Conservation (phyloP, 2,113 vertebrate genomes). For the Heteronetta atricapilla region DNA sequence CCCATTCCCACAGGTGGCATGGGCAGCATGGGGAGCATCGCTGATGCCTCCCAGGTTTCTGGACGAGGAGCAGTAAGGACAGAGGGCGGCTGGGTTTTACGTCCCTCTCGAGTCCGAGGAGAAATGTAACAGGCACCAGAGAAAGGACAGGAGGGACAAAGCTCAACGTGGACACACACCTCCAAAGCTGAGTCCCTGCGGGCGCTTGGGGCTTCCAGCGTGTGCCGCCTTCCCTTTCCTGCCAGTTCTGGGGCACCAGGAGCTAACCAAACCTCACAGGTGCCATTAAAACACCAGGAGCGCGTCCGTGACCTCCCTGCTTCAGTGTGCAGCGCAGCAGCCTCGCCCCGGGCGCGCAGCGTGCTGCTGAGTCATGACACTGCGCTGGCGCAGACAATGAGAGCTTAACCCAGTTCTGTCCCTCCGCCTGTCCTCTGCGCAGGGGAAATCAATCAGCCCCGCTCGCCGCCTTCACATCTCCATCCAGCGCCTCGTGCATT, state of each 20-base stretch:
- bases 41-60: not conserved
- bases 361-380: slow-evolving; percentile 50
- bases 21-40: slow-evolving; percentile 25
- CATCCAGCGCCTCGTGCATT: not conserved
- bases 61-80: not conserved
- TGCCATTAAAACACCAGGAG: not conserved
- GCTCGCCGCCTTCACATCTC: not conserved
- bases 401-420: slow-evolving; percentile 61
- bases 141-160: not conserved
- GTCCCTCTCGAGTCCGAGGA: not conserved
- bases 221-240: too few species aligned
- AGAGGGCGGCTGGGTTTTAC: fast-evolving
- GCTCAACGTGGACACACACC: fast-evolving
- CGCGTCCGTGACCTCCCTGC: not conserved
- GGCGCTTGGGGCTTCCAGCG: not conserved
- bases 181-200: not conserved
- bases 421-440: slow-evolving; percentile 43
- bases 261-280: not conserved
- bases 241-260: fast-evolving
- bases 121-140: not conserved
- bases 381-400: not conserved
- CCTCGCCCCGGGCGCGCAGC: not conserved
- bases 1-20: not conserved
- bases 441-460: slow-evolving; percentile 18
- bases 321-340: not conserved